These are phyloP conservation scores for Nothoprocta pentlandii DNA, from an alignment of 2,113 vertebrate genomes.

Conservation along the genomic window DNA sequence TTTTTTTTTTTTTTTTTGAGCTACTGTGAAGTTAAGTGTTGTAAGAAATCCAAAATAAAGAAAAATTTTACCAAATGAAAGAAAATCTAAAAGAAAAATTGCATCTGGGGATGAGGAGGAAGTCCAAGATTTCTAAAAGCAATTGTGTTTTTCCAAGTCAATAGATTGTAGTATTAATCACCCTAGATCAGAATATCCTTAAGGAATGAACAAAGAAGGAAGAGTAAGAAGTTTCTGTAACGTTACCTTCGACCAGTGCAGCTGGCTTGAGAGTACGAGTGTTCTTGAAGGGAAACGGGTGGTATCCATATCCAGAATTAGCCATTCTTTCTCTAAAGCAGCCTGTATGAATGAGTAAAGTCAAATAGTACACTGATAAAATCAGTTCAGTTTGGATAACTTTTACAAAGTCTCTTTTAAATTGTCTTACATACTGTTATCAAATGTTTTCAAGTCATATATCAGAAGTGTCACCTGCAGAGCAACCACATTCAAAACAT, in stretches of 20 bases:
- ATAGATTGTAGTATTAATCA: conserved; percentile 90
- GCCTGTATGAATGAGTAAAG: conserved; percentile 78
- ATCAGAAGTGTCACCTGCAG: conserved; percentile 43
- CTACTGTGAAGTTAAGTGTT: conserved; percentile 88
- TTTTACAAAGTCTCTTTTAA: conserved; percentile 48
- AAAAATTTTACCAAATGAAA: conserved; percentile 81
- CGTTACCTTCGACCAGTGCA: conserved; percentile 87
- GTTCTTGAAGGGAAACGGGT: conserved; percentile 76
- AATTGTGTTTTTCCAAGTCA: conserved; percentile 88
- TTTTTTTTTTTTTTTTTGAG: conserved; percentile 56
- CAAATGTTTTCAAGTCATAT: not conserved
- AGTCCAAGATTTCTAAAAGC: conserved; percentile 85
- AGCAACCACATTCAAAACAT: not conserved
- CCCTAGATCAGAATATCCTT: conserved; percentile 71
- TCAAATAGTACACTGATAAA: conserved; percentile 54
- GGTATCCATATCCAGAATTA: conserved; percentile 73
- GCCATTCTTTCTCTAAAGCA: conserved; percentile 84
- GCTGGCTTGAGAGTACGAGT: conserved; percentile 73
- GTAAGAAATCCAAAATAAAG: conserved; percentile 92
- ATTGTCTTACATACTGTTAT: conserved; percentile 1
- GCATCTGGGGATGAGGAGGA: conserved; percentile 88
- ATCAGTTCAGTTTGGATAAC: conserved; percentile 61
- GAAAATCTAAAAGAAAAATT: conserved; percentile 87
- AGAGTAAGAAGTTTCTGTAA: conserved; percentile 73
- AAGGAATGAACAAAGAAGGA: conserved; percentile 76